These are phyloP conservation scores for Ploceus nigricollis DNA, from an alignment of 2,113 vertebrate genomes.

Conservation along the genomic window DNA sequence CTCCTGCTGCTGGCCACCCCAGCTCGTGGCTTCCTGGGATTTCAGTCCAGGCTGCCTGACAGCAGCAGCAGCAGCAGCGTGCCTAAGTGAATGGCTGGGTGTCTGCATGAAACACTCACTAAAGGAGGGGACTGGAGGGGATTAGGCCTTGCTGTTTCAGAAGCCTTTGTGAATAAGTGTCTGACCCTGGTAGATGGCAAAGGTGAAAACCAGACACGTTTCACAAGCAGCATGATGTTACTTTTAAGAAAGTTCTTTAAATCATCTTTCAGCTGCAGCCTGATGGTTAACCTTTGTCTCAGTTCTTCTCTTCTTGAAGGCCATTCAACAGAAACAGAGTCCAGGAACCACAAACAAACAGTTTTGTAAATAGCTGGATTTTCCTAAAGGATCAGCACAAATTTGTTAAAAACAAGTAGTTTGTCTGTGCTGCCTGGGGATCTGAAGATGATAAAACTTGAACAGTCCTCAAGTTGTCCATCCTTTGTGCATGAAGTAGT, in stretches of 20 bases:
- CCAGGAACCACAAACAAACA: neutral
- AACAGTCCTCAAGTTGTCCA: neutral
- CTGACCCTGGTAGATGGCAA: neutral
- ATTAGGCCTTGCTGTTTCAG: neutral
- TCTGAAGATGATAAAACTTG: neutral
- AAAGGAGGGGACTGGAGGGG: neutral
- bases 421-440: neutral
- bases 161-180: neutral
- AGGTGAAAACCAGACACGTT: neutral
- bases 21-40: neutral
- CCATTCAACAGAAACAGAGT: neutral
- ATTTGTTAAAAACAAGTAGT: neutral
- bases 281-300: neutral
- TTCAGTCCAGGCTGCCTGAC: neutral
- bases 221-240: neutral
- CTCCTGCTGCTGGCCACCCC: rapidly evolving
- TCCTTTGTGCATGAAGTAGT: neutral
- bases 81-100: neutral
- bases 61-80: neutral
- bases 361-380: neutral
- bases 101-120: neutral
- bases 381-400: neutral
- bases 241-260: neutral
- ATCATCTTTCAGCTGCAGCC: neutral
- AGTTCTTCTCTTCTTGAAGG: neutral